phyloP scores from a whole-genome alignment of 2,797 vertebrate genomes.

The Acanthurus leucopareius region DNA sequence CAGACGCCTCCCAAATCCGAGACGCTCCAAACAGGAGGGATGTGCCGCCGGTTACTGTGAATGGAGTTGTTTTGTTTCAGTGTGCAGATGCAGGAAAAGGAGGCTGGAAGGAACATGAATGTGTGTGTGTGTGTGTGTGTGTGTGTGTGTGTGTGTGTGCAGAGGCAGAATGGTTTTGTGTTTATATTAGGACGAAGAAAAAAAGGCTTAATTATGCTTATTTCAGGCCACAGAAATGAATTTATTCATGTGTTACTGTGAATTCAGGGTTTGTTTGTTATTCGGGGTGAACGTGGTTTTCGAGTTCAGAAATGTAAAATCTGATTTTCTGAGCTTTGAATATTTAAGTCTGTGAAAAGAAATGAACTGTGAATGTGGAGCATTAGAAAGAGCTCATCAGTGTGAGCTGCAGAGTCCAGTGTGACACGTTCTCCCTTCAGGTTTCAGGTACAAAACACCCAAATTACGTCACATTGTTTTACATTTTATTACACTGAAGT shows the following conservation, averaged over 20 bases:
- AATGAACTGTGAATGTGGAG: no score
- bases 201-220: constrained; percentile 11
- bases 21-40: not conserved
- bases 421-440: no score
- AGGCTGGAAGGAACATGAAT: not conserved
- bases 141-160: not conserved
- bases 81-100: not conserved
- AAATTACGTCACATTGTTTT: no score
- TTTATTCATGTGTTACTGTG: not conserved
- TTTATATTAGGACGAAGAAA: no score
- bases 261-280: not conserved
- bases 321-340: no score
- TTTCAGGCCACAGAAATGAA: not conserved
- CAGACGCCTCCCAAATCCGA: constrained; percentile 10
- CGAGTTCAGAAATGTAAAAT: not conserved
- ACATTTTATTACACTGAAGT: no score
- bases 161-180: not conserved
- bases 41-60: not conserved
- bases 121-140: not conserved
- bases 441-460: no score
- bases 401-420: no score
- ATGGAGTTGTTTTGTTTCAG: constrained; percentile 25
- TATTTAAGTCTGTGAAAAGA: no score
- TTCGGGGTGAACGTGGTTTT: not conserved
- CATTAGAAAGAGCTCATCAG: no score